Percentiles rank a stretch among this genome's conserved stretches.
These are phyloP conservation scores for Asobara japonica DNA, from an alignment of 1,140 invertebrate genomes.

Conservation along the genomic window DNA sequence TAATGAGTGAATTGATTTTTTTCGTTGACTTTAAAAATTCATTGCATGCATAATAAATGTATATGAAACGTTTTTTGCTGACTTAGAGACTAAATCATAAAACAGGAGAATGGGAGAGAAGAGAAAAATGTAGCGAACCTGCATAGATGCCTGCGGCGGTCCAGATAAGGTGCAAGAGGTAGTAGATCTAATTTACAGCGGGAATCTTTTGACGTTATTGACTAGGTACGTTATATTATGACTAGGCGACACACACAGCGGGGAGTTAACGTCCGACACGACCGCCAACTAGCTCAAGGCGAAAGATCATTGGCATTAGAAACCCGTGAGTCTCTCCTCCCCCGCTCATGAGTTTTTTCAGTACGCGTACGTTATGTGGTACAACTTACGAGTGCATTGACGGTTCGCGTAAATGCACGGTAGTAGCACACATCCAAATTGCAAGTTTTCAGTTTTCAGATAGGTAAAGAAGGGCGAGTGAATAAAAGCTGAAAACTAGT, in stretches of 20 bases:
- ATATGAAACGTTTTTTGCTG: too few relatives aligned
- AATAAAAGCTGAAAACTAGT: too few relatives aligned
- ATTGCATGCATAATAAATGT: too few relatives aligned
- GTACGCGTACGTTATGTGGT: neutral
- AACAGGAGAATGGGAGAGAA: too few relatives aligned
- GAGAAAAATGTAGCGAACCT: neutral
- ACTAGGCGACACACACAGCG: conserved; percentile 16
- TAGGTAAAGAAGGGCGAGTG: too few relatives aligned
- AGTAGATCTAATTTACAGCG: conserved; percentile 10
- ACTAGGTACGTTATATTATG: conserved; percentile 30
- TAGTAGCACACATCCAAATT: neutral
- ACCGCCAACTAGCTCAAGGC: conserved; percentile 52
- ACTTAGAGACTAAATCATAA: too few relatives aligned
- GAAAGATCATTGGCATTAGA: conserved; percentile 52
- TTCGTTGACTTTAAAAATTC: too few relatives aligned
- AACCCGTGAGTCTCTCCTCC: conserved; percentile 45
- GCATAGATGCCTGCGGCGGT: conserved; percentile 20
- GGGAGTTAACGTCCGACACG: conserved; percentile 49
- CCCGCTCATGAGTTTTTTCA: neutral
- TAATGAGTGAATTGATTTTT: too few relatives aligned
- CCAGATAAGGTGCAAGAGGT: conserved; percentile 20
- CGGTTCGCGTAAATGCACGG: neutral
- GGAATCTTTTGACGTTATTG: conserved; percentile 36
- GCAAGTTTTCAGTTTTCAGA: neutral
- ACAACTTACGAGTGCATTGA: neutral